Base-by-base conservation (phyloP, 2,113 vertebrate species). In the Seriola quinqueradiata region DNA sequence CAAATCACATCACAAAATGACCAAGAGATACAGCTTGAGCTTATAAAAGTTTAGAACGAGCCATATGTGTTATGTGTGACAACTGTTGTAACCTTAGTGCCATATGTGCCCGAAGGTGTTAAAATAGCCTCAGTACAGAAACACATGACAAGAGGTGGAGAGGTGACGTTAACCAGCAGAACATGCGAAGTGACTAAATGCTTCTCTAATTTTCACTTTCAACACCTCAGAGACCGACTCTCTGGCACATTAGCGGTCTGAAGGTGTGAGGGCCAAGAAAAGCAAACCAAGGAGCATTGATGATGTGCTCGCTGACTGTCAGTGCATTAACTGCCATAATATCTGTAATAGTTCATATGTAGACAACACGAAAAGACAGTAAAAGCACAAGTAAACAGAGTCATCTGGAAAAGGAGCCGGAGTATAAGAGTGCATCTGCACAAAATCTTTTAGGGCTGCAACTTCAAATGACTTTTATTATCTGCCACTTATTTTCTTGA, bases 151-250 rank as follows among this genome's bases (percentile, higher is more conserved):
- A 52, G 34, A 63, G 46, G 76, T 16, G 72, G 21, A 34, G 68
- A 52, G 46, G 48, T 5, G 64, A 85, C 28, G 70, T 38, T 40
- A 78, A 71, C 32, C 64, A 58, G 4, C 17, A 57, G 59, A 72
- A 58, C 60, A 71, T 66, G 74, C 70, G 44, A 78, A 73, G 52
- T 38, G 61, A 60, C 55, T 64, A 76, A 87, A 72, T 3, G 28
- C 66, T 58, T 48, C 28, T 63, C 66, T 59, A 28, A 81, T 78
- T 79, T 80, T 76, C 59, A 76, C 82, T 46, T 74, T 57, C 28
- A 69, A 16, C 59, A 34, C 85, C 72, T 64, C 65, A 2, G 81
- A 40, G 72, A 11, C 23, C 1, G 1, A 0, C 19, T 63, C 42
- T 52, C 58, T 68, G n/a, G 28, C 70, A 58, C 64, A 44, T 79